Evolutionary conservation across 2,113 vertebrate species (phyloP).

Genomic region (Lates calcarifer): DNA sequence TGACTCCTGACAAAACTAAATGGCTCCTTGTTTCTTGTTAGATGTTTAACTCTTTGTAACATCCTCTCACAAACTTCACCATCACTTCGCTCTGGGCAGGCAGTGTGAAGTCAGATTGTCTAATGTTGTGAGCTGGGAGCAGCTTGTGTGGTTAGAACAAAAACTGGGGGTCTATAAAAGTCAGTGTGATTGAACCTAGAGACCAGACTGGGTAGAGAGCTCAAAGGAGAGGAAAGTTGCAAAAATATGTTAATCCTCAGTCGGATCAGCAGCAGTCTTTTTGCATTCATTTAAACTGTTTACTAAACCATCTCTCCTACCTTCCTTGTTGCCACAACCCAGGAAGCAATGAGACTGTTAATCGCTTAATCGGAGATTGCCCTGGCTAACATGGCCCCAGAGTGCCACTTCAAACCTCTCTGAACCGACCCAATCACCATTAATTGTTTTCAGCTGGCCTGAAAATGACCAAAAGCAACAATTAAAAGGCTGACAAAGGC

Average conservation of each 20-base stretch:
- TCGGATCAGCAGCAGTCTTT: background rate
- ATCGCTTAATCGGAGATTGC: conserved; percentile 75
- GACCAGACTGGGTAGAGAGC: background rate
- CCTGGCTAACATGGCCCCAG: conserved; percentile 61
- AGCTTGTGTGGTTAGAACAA: background rate
- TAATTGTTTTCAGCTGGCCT: conserved; percentile 73
- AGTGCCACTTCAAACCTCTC: conserved; percentile 53
- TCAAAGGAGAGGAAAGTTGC: background rate
- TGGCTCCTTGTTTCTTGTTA: too few relatives aligned
- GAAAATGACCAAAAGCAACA: conserved; percentile 67
- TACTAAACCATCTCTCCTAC: conserved; percentile 9
- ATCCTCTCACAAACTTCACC: background rate
- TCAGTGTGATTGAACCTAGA: background rate
- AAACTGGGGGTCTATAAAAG: background rate
- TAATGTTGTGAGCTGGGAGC: background rate
- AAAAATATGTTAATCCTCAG: conserved; percentile 24
- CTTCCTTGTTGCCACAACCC: conserved; percentile 37
- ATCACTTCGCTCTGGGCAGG: background rate
- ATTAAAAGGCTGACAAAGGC: conserved; percentile 48
- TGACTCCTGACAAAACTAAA: too few relatives aligned
- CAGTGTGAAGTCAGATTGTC: background rate
- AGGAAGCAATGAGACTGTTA: conserved; percentile 73
- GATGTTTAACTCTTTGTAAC: background rate
- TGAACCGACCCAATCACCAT: conserved; percentile 54
- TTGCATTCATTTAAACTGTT: conserved; percentile 32